These are phyloP conservation scores for Macrotus californicus DNA, from an alignment of 2,113 vertebrate species.

Conservation along the genomic window DNA sequence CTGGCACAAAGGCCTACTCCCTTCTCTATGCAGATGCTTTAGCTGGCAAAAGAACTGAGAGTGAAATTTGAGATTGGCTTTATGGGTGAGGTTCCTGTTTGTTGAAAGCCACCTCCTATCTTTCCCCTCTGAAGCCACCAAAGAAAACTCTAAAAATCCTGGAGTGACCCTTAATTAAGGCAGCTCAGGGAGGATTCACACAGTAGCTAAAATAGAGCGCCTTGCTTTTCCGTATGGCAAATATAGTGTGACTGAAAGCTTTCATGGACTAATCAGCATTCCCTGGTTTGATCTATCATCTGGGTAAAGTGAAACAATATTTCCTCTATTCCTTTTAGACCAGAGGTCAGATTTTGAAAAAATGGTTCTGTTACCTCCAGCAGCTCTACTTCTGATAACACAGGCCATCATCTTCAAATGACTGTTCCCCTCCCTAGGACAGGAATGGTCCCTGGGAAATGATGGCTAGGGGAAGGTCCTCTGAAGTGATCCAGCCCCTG, in stretches of 20 bases:
- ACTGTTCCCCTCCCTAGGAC: not conserved
- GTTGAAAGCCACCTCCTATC: constrained; percentile 53
- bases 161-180: constrained; percentile 61
- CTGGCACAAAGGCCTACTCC: constrained; percentile 30
- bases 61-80: constrained; percentile 68
- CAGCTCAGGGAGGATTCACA: constrained; percentile 10
- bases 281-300: not conserved
- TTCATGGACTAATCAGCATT: not conserved
- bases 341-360: not conserved
- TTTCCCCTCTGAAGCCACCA: constrained; percentile 57
- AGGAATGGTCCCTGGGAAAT: no score
- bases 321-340: not conserved
- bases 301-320: not conserved
- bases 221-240: not conserved
- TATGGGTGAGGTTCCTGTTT: constrained; percentile 72
- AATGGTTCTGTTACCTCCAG: not conserved
- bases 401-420: not conserved
- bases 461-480: not conserved
- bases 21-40: not conserved
- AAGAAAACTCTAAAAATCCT: constrained; percentile 68
- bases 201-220: not conserved
- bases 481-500: rapidly evolving
- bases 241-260: not conserved
- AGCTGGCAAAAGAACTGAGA: constrained; percentile 62
- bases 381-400: not conserved